These are phyloP conservation scores for Villa cingulata DNA, from an alignment of 2,888 invertebrate genomes.

Conservation along the genomic window DNA sequence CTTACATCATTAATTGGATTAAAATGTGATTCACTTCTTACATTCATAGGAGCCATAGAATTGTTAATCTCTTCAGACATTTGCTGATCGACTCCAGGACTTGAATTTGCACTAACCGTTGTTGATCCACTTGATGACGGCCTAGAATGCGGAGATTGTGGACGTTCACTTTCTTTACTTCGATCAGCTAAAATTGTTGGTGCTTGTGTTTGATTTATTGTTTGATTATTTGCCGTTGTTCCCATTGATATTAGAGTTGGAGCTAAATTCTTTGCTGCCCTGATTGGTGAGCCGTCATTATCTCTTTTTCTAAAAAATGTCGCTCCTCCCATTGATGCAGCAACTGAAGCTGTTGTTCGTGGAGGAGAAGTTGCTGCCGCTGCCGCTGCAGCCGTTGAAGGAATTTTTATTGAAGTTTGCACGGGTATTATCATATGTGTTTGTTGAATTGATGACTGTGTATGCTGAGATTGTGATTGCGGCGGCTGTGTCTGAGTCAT, in stretches of 20 bases:
- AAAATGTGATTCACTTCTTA: constrained; percentile 28
- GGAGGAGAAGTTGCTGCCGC: constrained; percentile 25
- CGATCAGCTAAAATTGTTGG: constrained; percentile 3
- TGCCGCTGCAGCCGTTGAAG: background rate
- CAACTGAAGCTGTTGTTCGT: constrained; percentile 38
- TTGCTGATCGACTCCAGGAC: constrained; percentile 51
- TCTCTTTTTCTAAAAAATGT: constrained; percentile 78
- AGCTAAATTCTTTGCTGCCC: constrained; percentile 48
- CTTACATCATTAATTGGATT: constrained; percentile 35
- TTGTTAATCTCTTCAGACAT: constrained; percentile 34
- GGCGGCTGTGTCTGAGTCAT: constrained; percentile 26
- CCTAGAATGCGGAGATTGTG: constrained; percentile 23
- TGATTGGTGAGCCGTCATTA: constrained; percentile 52
- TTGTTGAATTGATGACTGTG: constrained; percentile 6
- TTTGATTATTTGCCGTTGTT: background rate
- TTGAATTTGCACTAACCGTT: constrained; percentile 75
- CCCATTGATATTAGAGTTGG: constrained; percentile 31
- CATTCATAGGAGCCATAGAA: constrained; percentile 20
- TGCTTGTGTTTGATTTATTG: background rate
- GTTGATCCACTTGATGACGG: constrained; percentile 55
- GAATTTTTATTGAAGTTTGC: constrained; percentile 16
- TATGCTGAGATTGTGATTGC: constrained; percentile 5
- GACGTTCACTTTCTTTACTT: constrained; percentile 16
- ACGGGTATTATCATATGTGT: constrained; percentile 31
- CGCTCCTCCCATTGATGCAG: constrained; percentile 17